Conservation (phyloP, 2,113 vertebrate genomes). For the Prinia subflava region DNA sequence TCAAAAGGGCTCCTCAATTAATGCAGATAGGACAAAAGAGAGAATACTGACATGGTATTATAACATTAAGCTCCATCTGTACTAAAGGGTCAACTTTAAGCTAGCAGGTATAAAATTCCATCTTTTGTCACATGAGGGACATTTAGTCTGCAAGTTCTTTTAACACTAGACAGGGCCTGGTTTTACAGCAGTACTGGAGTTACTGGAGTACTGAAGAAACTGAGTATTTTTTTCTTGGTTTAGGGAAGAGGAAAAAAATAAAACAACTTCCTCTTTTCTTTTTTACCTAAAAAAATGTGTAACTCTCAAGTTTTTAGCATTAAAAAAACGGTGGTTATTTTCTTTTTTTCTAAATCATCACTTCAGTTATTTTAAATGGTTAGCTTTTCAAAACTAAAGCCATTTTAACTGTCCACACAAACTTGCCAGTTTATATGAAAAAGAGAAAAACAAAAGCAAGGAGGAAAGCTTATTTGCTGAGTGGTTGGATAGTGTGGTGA, state of each 20-base stretch:
- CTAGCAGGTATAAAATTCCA: background rate
- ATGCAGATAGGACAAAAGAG: conserved; percentile 9
- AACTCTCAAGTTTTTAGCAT: background rate
- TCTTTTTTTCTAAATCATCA: background rate
- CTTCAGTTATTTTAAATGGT: background rate
- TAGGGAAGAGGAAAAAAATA: background rate
- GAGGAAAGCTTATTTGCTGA: background rate
- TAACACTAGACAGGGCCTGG: background rate
- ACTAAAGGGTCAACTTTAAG: background rate
- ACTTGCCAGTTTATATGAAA: background rate
- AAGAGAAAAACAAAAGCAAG: background rate
- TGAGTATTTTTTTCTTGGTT: background rate
- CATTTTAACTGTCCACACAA: background rate
- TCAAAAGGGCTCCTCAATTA: conserved; percentile 34
- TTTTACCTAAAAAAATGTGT: background rate
- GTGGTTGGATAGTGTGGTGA: background rate
- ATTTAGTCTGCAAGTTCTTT: background rate
- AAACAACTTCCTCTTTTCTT: background rate
- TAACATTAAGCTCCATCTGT: background rate
- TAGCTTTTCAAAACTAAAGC: background rate
- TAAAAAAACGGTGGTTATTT: background rate
- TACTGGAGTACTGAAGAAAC: no score
- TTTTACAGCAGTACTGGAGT: background rate
- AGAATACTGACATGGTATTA: background rate
- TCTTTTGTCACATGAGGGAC: background rate